phyloP scores from a whole-genome alignment of 2,797 vertebrate species.

The Neosilurus mollespiculum region DNA sequence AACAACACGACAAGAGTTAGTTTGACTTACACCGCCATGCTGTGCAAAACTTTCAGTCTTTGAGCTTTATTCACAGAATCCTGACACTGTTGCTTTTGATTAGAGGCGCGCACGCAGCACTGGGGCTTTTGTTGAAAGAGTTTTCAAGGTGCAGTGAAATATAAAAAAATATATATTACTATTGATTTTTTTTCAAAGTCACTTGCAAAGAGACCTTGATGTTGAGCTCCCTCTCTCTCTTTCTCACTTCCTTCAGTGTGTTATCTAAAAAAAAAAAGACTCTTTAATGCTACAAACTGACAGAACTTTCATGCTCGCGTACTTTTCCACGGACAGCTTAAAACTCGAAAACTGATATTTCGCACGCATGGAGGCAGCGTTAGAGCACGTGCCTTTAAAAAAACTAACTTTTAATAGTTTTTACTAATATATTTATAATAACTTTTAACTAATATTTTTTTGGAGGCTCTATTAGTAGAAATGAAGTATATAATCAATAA shows the following conservation, averaged over 20 bases:
- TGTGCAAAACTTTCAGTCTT: conserved; percentile 14
- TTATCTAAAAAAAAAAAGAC: background rate
- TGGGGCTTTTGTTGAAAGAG: conserved; percentile 3
- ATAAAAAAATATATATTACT: background rate
- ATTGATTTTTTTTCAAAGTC: conserved; percentile 36
- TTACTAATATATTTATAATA: too few species aligned
- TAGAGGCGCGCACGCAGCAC: conserved; percentile 9
- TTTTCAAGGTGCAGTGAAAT: conserved; percentile 21
- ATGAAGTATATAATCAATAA: too few species aligned
- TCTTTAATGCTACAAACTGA: conserved; percentile 27
- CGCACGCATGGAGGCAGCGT: background rate
- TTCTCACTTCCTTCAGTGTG: background rate
- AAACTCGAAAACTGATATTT: background rate
- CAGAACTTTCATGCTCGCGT: conserved; percentile 11
- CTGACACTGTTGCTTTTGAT: conserved; percentile 24
- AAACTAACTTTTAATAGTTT: background rate
- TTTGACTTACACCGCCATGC: background rate
- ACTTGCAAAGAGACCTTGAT: conserved; percentile 26
- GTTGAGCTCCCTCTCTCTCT: background rate
- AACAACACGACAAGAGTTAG: background rate
- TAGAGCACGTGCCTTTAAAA: background rate
- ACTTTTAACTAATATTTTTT: too few species aligned
- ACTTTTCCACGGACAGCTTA: background rate
- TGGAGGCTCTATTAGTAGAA: too few species aligned
- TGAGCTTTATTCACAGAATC: conserved; percentile 8